A percentile compares a stretch with the other conserved stretches of the same genome.
Conservation (phyloP, 2,113 vertebrate genomes). For the Camelus bactrianus region DNA sequence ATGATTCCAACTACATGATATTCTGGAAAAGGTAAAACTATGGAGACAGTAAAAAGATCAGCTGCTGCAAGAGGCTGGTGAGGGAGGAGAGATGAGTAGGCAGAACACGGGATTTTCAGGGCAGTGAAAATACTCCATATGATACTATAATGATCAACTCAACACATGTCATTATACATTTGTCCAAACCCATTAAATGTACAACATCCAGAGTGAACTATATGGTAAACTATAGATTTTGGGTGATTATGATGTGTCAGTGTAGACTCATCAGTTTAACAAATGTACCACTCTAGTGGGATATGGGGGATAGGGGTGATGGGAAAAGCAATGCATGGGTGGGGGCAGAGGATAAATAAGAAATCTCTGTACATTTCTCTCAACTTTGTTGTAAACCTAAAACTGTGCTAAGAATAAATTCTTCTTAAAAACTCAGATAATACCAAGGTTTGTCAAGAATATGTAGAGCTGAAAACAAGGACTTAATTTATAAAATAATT, state of each 20-base stretch:
- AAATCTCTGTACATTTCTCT: background rate
- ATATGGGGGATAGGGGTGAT: background rate
- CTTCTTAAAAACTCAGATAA: background rate
- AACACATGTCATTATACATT: background rate
- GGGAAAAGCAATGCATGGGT: background rate
- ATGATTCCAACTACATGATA: background rate
- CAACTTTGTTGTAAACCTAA: background rate
- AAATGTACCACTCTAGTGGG: background rate
- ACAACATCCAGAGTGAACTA: background rate
- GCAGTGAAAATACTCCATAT: background rate
- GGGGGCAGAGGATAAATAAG: background rate
- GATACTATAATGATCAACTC: background rate
- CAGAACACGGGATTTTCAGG: background rate
- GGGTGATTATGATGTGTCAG: background rate
- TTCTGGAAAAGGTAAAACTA: background rate
- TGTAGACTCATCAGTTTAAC: background rate
- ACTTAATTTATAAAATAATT: constrained; percentile 1
- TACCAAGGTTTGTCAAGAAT: background rate
- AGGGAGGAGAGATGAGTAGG: background rate
- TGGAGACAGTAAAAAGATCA: background rate
- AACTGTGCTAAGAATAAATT: background rate
- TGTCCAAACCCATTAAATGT: background rate
- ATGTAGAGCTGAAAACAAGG: background rate
- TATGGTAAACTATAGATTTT: background rate
- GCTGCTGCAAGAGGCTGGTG: background rate